A percentile compares a stretch with the other conserved stretches of the same genome.
phyloP scores from a whole-genome alignment of 2,888 invertebrate species.

The Dasysyrphus albostriatus region DNA sequence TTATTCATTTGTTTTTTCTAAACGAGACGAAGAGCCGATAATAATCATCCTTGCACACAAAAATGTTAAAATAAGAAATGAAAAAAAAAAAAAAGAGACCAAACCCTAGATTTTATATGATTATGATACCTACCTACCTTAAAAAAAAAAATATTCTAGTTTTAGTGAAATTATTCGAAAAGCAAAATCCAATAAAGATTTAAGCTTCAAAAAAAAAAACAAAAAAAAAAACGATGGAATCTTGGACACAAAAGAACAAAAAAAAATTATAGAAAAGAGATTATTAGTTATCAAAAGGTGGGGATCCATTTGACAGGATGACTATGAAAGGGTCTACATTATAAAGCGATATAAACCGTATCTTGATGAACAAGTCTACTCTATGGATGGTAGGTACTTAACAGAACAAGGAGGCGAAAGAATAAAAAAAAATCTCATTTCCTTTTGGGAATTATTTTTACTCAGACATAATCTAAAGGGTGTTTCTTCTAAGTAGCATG shows the following conservation, averaged over 20 bases:
- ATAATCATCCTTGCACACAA: background rate
- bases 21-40: constrained; percentile 21
- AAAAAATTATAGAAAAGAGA: constrained; percentile 50
- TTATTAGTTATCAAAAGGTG: constrained; percentile 63
- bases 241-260: constrained; percentile 13
- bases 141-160: constrained; percentile 30
- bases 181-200: constrained; percentile 60
- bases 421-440: constrained; percentile 9
- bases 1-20: background rate
- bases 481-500: background rate
- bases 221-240: background rate
- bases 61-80: no score
- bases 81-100: constrained; percentile 12
- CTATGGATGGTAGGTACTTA: constrained; percentile 6
- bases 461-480: background rate
- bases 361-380: constrained; percentile 18
- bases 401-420: background rate
- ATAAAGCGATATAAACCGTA: background rate
- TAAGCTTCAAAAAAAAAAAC: background rate
- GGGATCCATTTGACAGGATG: constrained; percentile 49
- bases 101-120: constrained; percentile 4
- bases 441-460: constrained; percentile 22
- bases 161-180: constrained; percentile 57
- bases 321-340: constrained; percentile 41
- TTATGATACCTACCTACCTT: background rate